Conservation (phyloP, 2,113 vertebrate genomes). For the Oreochromis niloticus region DNA sequence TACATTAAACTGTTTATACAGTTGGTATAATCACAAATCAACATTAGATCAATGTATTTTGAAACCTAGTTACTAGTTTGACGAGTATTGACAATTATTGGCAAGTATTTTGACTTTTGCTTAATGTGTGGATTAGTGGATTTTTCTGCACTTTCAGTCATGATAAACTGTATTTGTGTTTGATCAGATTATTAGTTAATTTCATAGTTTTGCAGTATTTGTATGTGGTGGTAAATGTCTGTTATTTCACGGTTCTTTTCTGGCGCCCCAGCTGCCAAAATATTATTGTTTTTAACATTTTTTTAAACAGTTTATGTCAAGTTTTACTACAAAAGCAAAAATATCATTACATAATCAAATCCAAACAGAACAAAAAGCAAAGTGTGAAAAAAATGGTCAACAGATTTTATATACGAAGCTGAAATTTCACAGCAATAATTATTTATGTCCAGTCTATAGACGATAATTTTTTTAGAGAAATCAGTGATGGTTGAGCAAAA, state of each 20-base stretch:
- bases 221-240: accelerated
- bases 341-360: neutral
- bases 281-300: neutral
- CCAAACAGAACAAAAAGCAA: neutral
- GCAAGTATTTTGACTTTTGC: neutral
- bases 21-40: accelerated
- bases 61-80: neutral
- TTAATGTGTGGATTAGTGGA: neutral
- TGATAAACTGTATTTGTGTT: neutral
- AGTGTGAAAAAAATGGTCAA: neutral
- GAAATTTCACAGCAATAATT: accelerated
- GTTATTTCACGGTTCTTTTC: neutral
- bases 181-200: accelerated
- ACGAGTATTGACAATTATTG: accelerated
- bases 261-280: accelerated
- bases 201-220: neutral
- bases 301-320: neutral
- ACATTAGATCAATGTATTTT: neutral
- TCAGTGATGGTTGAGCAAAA: neutral
- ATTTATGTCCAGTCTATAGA: neutral
- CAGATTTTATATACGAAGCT: neutral
- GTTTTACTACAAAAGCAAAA: neutral
- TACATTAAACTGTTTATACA: neutral
- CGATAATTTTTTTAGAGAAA: neutral
- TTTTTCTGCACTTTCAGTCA: neutral